Evolutionary conservation across 2,113 vertebrate genomes (phyloP).

Genomic region (Mohoua ochrocephala): DNA sequence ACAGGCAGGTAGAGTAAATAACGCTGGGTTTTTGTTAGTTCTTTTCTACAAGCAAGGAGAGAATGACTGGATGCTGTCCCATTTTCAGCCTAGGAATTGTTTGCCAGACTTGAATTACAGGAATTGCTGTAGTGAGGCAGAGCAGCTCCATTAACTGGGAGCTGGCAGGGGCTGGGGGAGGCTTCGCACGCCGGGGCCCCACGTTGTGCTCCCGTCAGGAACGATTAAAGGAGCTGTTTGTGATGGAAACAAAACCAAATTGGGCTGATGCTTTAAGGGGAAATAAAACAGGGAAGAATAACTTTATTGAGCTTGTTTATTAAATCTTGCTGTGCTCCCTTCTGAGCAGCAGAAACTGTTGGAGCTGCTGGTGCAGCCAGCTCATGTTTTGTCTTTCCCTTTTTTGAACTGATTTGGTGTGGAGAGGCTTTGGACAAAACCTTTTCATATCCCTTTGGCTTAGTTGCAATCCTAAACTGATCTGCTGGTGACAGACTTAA

Average conservation of each 20-base stretch:
- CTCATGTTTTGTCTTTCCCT: not conserved
- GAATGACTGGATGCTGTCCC: constrained; percentile 11
- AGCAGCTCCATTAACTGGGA: not conserved
- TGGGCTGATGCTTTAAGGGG: not conserved
- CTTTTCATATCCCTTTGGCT: not conserved
- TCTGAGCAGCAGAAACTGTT: not conserved
- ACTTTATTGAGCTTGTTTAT: not conserved
- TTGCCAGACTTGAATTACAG: constrained; percentile 8
- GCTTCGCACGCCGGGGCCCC: not conserved
- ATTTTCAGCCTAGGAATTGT: not conserved
- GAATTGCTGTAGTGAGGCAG: not conserved
- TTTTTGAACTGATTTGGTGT: not conserved
- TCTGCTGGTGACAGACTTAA: not conserved
- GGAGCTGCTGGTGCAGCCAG: not conserved
- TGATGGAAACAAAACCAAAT: not conserved
- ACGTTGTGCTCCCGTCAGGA: not conserved
- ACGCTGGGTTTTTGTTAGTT: not conserved
- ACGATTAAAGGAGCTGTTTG: not conserved
- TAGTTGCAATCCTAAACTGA: not conserved
- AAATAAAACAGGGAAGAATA: not conserved
- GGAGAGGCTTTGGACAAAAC: not conserved
- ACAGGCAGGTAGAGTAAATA: constrained; percentile 3
- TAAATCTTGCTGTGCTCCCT: not conserved
- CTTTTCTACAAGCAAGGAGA: not conserved
- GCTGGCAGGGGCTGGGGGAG: not conserved